phyloP scores from a whole-genome alignment of 92 coral and sea anemone species.

The Parazoanthus swiftii region DNA sequence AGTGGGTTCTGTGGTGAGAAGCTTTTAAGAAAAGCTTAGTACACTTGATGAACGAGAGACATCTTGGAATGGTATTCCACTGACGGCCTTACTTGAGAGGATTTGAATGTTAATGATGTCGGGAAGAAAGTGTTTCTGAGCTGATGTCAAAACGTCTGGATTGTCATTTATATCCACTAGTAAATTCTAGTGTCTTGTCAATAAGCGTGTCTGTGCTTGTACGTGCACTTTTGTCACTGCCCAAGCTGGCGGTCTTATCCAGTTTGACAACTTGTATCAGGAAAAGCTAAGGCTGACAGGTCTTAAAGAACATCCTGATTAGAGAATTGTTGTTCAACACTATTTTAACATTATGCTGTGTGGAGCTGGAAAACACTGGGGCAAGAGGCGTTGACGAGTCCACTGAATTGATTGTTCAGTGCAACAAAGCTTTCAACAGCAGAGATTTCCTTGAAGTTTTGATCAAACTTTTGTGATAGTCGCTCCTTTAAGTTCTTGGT shows the following conservation, averaged over 20 bases:
- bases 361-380: background rate
- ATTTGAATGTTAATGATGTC: background rate
- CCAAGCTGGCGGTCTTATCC: background rate
- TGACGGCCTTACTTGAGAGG: background rate
- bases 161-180: background rate
- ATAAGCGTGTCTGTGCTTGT: background rate
- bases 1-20: slow-evolving; percentile 26
- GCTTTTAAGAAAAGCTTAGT: background rate
- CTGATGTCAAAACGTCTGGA: background rate
- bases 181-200: background rate
- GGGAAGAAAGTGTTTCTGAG: background rate
- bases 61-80: background rate
- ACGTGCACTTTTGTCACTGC: background rate
- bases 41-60: background rate
- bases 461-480: background rate
- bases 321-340: background rate
- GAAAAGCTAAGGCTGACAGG: background rate
- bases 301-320: background rate
- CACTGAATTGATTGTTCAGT: background rate
- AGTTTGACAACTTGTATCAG: background rate
- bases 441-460: background rate
- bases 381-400: background rate
- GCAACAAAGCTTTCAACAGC: background rate
- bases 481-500: background rate
- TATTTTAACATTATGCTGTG: background rate